Percentiles rank a stretch among this genome's conserved stretches.
Evolutionary conservation across 1,140 invertebrate species (phyloP).

Genomic region (Catajapyx aquilonaris): DNA sequence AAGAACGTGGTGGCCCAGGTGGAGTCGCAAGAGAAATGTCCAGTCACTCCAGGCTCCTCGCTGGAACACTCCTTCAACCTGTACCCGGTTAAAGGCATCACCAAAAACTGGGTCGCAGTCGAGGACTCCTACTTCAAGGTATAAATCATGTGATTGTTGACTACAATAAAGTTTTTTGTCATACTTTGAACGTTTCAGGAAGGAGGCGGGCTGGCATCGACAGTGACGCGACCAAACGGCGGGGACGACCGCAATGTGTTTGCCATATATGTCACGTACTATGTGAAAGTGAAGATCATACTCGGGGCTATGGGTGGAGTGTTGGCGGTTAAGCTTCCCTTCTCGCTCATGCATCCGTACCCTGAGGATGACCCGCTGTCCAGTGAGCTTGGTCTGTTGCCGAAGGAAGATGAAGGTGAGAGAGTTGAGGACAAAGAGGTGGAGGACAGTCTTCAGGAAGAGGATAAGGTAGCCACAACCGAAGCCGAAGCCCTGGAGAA

Average conservation of each 20-base stretch:
- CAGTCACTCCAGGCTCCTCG: constrained; percentile 34
- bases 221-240: background rate
- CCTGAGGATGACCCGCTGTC: background rate
- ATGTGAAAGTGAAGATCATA: constrained; percentile 62
- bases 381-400: background rate
- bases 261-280: constrained; percentile 74
- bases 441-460: no score
- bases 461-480: no score
- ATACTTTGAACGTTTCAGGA: no score
- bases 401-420: background rate
- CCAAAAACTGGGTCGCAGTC: constrained; percentile 61
- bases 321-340: constrained; percentile 55
- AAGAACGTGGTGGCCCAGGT: constrained; percentile 88
- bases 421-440: no score
- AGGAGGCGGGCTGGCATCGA: background rate
- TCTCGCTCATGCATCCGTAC: constrained; percentile 36
- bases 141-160: background rate
- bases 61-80: constrained; percentile 39
- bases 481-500: background rate
- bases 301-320: constrained; percentile 57
- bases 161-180: no score
- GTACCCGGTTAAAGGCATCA: constrained; percentile 45
- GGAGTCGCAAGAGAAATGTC: constrained; percentile 43
- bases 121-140: constrained; percentile 49
- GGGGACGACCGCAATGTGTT: constrained; percentile 57